Conservation (phyloP, 2,888 invertebrate genomes). For the Horisme vitalbata region DNA sequence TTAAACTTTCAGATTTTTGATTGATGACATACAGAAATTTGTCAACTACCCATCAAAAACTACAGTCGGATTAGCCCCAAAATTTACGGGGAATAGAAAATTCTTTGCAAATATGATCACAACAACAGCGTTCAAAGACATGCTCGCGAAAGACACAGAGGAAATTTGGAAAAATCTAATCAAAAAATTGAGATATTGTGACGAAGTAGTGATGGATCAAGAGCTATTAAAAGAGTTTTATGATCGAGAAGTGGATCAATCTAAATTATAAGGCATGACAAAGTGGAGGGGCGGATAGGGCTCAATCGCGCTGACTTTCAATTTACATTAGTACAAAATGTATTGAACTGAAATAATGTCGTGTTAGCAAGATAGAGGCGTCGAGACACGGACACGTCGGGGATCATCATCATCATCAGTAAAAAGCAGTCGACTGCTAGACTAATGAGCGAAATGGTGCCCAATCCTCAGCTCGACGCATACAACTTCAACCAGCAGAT, state of each 20-base stretch:
- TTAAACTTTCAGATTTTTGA: slow-evolving; percentile 56
- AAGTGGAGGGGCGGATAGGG: no score
- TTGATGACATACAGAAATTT: slow-evolving; percentile 54
- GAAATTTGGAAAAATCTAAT: slow-evolving; percentile 43
- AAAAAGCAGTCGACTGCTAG: no score
- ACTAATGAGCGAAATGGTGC: no score
- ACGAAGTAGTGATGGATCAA: slow-evolving; percentile 51
- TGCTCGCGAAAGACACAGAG: slow-evolving; percentile 53
- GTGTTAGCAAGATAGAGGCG: no score
- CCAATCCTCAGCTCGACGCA: no score
- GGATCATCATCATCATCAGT: no score
- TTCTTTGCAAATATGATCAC: slow-evolving; percentile 67
- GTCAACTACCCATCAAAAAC: slow-evolving; percentile 62
- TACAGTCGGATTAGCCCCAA: slow-evolving; percentile 62
- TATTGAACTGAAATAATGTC: no score
- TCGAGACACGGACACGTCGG: no score
- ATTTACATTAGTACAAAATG: no score
- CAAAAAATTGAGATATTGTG: slow-evolving; percentile 63
- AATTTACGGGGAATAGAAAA: slow-evolving; percentile 62
- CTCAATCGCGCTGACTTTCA: no score
- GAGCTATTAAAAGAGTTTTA: slow-evolving; percentile 52
- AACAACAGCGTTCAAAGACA: slow-evolving; percentile 54
- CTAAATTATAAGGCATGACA: slow-evolving; percentile 40
- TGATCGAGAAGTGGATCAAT: slow-evolving; percentile 57
- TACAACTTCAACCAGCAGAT: no score